Percentiles rank a stretch among this genome's conserved stretches.
Evolutionary conservation across 1,140 invertebrate genomes (phyloP).

Genomic region (Panonychus citri): DNA sequence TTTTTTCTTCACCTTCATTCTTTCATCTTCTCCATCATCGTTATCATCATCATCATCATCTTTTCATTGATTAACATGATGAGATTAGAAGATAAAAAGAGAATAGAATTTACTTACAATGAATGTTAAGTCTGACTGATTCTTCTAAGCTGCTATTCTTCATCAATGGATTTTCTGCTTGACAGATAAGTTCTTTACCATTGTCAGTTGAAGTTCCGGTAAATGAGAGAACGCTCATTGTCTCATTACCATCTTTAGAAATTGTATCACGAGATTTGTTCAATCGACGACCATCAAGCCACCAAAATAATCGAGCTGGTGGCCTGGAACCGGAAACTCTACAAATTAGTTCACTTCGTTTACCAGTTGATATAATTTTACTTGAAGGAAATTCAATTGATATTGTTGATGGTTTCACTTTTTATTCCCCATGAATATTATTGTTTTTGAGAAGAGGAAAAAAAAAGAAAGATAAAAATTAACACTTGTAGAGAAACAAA

Average conservation of each 20-base stretch:
- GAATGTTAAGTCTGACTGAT: slow-evolving; percentile 10
- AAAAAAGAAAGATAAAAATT: too few relatives aligned
- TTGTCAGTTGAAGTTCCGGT: slow-evolving; percentile 47
- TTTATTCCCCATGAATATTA: too few relatives aligned
- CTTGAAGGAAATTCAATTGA: too few relatives aligned
- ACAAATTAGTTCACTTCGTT: slow-evolving; percentile 15
- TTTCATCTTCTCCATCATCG: too few relatives aligned
- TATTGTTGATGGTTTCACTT: too few relatives aligned
- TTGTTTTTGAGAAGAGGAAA: too few relatives aligned
- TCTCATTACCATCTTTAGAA: slow-evolving; percentile 14
- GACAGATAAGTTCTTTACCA: slow-evolving; percentile 54
- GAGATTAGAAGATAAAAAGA: too few relatives aligned
- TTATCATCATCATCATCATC: too few relatives aligned
- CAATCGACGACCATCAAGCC: slow-evolving; percentile 12
- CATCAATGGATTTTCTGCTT: slow-evolving; percentile 47
- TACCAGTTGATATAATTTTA: slow-evolving; percentile 8
- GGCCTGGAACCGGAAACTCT: slow-evolving; percentile 15
- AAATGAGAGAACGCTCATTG: slow-evolving; percentile 13
- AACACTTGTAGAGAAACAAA: too few relatives aligned
- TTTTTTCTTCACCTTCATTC: too few relatives aligned
- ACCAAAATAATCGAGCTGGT: slow-evolving; percentile 17
- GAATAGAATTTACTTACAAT: slow-evolving; percentile 12
- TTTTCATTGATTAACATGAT: background rate
- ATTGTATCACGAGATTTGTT: background rate
- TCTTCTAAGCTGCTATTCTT: slow-evolving; percentile 13